phyloP scores from a whole-genome alignment of 2,888 invertebrate species.

The Lottia scabra region DNA sequence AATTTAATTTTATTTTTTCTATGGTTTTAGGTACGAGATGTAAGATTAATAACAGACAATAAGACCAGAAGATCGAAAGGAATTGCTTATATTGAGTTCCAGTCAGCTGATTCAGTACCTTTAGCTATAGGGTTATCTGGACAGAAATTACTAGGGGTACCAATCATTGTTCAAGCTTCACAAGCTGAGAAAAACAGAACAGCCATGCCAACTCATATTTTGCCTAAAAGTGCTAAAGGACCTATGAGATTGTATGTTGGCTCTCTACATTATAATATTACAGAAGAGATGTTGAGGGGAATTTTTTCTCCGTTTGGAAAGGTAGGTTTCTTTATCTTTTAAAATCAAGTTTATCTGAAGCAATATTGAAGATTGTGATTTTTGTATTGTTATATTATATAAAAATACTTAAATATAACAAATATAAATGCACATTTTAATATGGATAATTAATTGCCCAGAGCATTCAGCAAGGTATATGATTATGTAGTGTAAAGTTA shows the following conservation, averaged over 20 bases:
- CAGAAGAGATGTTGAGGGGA: constrained; percentile 97
- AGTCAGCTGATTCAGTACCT: constrained; percentile 96
- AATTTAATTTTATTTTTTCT: constrained; percentile 5
- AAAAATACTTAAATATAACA: no score
- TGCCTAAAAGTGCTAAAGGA: constrained; percentile 74
- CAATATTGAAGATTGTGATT: no score
- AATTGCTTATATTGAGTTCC: constrained; percentile 99
- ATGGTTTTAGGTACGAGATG: constrained; percentile 80
- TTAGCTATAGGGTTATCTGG: constrained; percentile 95
- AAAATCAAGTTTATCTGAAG: no score
- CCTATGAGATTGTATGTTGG: constrained; percentile 98
- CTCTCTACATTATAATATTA: constrained; percentile 97
- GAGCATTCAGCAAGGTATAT: no score
- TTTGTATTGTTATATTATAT: no score
- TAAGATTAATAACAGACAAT: constrained; percentile 97
- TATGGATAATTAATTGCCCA: no score
- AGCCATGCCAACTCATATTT: constrained; percentile 58
- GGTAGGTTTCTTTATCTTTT: constrained; percentile 48
- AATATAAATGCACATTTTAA: no score
- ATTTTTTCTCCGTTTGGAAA: constrained; percentile 99
- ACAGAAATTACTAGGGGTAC: constrained; percentile 93
- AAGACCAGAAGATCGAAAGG: constrained; percentile 99
- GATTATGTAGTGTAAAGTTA: no score
- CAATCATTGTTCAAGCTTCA: constrained; percentile 97
- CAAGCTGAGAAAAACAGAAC: constrained; percentile 82